A percentile compares a stretch with the other conserved stretches of the same genome.
Evolutionary conservation across 2,888 invertebrate species (phyloP).

Genomic region (Zygothrica quintamaculata): DNA sequence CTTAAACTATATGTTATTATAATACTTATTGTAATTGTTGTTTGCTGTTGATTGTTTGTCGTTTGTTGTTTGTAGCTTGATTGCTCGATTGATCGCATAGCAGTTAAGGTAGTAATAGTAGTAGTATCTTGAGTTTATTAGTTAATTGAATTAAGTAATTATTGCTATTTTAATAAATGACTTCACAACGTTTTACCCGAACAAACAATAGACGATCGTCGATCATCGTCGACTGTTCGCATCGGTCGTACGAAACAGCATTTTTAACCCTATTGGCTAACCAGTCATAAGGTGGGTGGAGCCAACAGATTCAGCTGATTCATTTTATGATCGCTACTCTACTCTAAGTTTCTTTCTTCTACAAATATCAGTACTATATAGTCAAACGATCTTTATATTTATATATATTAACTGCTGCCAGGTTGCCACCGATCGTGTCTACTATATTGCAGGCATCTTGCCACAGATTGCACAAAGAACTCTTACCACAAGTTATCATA

Average conservation of each 20-base stretch:
- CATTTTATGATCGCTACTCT: constrained; percentile 21
- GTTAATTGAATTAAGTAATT: constrained; percentile 76
- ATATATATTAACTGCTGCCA: too few species aligned
- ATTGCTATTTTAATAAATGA: constrained; percentile 69
- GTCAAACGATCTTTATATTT: not conserved
- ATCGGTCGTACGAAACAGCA: constrained; percentile 41
- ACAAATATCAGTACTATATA: too few species aligned
- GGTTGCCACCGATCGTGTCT: too few species aligned
- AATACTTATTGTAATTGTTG: constrained; percentile 15
- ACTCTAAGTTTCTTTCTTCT: too few species aligned
- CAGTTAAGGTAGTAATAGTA: constrained; percentile 15
- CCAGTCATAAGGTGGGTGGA: constrained; percentile 35
- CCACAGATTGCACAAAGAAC: too few species aligned
- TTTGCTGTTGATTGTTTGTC: constrained; percentile 23
- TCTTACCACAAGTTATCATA: too few species aligned
- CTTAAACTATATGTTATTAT: constrained; percentile 18
- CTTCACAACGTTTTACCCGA: constrained; percentile 55
- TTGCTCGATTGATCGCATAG: constrained; percentile 25
- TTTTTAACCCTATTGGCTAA: constrained; percentile 43
- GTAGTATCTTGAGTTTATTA: constrained; percentile 65
- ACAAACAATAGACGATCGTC: constrained; percentile 21
- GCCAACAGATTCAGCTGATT: constrained; percentile 33
- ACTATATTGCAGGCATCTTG: too few species aligned
- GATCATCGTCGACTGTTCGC: constrained; percentile 33
- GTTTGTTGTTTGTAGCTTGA: constrained; percentile 19